A percentile compares a stretch with the other conserved stretches of the same genome.
phyloP scores from a whole-genome alignment of 2,113 vertebrate species.

The Piaya cayana region DNA sequence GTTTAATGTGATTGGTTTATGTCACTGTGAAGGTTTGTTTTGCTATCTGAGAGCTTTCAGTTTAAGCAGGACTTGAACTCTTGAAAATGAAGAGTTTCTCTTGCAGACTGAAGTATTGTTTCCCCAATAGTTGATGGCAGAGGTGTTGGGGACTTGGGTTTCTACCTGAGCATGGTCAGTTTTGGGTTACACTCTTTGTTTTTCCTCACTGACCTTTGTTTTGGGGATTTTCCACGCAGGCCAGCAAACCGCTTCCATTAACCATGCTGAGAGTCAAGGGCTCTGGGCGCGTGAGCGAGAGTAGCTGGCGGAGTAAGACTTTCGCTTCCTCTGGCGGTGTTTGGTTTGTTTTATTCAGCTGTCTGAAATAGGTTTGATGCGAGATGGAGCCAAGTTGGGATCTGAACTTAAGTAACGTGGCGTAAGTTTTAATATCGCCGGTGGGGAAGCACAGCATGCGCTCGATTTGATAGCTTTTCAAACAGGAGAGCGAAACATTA shows the following conservation, averaged over 20 bases:
- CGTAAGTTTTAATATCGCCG: neutral
- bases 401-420: neutral
- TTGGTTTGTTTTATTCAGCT: neutral
- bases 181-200: neutral
- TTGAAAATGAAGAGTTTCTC: neutral
- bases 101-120: neutral
- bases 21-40: neutral
- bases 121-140: neutral
- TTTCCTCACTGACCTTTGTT: neutral
- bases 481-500: neutral
- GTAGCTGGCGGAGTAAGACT: neutral
- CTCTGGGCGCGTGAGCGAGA: neutral
- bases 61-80: neutral
- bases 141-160: fast-evolving
- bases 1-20: neutral
- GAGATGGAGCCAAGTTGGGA: neutral
- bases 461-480: neutral
- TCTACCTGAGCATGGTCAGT: neutral
- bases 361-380: neutral
- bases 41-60: neutral
- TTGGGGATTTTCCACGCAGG: neutral
- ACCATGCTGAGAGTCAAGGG: fast-evolving
- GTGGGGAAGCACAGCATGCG: fast-evolving
- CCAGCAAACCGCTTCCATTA: neutral
- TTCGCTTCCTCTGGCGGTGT: neutral